A percentile compares a stretch with the other conserved stretches of the same genome.
phyloP scores from a whole-genome alignment of 2,888 invertebrate genomes.

The Drosophila eohydei region DNA sequence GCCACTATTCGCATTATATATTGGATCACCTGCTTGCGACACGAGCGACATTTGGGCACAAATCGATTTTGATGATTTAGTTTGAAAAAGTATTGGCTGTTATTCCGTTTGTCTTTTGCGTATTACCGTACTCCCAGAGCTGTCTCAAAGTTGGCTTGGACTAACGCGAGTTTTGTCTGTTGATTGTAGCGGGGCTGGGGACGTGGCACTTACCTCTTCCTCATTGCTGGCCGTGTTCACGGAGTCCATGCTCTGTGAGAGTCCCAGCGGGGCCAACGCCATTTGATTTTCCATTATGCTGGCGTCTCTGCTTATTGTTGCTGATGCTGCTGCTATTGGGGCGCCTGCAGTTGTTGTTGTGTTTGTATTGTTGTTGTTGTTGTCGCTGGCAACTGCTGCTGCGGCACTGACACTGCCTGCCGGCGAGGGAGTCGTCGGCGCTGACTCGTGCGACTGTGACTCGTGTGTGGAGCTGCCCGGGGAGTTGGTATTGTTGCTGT shows the following conservation, averaged over 20 bases:
- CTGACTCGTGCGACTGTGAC: constrained; percentile 73
- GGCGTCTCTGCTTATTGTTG: constrained; percentile 72
- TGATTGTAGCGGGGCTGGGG: background rate
- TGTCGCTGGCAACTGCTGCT: constrained; percentile 71
- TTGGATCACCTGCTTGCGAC: constrained; percentile 12
- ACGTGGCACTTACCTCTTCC: constrained; percentile 94
- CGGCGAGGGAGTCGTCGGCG: constrained; percentile 78
- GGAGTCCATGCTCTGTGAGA: constrained; percentile 99
- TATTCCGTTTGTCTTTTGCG: constrained; percentile 5
- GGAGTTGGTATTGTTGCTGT: constrained; percentile 52
- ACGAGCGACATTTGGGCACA: constrained; percentile 10
- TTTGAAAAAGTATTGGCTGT: constrained; percentile 4
- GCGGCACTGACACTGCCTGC: constrained; percentile 67
- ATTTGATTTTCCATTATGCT: constrained; percentile 85
- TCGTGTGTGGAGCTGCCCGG: constrained; percentile 76
- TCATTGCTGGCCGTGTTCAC: constrained; percentile 98
- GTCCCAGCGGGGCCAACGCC: constrained; percentile 90
- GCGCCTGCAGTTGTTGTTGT: constrained; percentile 69
- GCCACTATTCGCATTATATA: background rate
- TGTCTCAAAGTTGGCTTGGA: constrained; percentile 23
- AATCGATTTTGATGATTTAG: constrained; percentile 42
- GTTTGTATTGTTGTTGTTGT: constrained; percentile 73
- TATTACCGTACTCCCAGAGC: constrained; percentile 42
- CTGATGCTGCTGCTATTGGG: constrained; percentile 59
- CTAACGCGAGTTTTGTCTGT: constrained; percentile 1